Evolutionary conservation across 2,113 vertebrate genomes (phyloP).

Genomic region (Empidonax alnorum): DNA sequence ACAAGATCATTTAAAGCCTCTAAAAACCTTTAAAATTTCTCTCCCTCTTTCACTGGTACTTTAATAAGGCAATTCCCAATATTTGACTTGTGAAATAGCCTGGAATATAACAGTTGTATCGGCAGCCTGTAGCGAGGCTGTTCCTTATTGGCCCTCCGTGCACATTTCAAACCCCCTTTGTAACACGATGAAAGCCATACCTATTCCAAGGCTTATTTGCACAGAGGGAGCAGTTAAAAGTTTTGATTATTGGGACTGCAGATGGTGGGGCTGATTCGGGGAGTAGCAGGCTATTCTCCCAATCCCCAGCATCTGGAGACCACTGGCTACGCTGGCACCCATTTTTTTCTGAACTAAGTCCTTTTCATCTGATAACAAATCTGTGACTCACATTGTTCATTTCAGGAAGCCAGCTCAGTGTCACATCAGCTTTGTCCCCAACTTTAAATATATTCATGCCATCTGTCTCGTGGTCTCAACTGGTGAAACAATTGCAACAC

Average conservation of each 20-base stretch:
- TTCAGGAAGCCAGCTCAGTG: slow-evolving; percentile 42
- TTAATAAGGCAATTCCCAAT: slow-evolving; percentile 57
- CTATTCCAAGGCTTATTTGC: slow-evolving; percentile 38
- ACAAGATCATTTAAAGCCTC: slow-evolving; percentile 34
- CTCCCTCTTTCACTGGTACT: neutral
- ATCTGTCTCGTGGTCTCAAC: slow-evolving; percentile 71
- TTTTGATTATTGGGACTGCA: slow-evolving; percentile 57
- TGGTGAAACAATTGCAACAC: slow-evolving; percentile 62
- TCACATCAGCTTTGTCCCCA: slow-evolving; percentile 52
- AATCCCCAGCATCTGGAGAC: slow-evolving; percentile 17
- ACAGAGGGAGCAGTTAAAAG: slow-evolving; percentile 32
- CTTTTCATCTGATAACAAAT: slow-evolving; percentile 43
- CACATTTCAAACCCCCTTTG: slow-evolving; percentile 21
- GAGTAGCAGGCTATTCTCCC: neutral
- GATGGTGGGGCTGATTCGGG: slow-evolving; percentile 44
- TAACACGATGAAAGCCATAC: slow-evolving; percentile 6
- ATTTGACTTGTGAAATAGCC: slow-evolving; percentile 45
- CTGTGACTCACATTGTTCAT: slow-evolving; percentile 20
- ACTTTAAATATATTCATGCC: slow-evolving; percentile 74
- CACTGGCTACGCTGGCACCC: neutral
- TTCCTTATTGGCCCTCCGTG: slow-evolving; percentile 22
- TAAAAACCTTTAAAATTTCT: slow-evolving; percentile 35
- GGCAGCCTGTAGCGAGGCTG: slow-evolving; percentile 17
- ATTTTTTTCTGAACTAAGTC: slow-evolving; percentile 14
- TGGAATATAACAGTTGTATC: slow-evolving; percentile 4